Evolutionary conservation across 2,888 invertebrate genomes (phyloP).

Genomic region (Orchesella flavescens): DNA sequence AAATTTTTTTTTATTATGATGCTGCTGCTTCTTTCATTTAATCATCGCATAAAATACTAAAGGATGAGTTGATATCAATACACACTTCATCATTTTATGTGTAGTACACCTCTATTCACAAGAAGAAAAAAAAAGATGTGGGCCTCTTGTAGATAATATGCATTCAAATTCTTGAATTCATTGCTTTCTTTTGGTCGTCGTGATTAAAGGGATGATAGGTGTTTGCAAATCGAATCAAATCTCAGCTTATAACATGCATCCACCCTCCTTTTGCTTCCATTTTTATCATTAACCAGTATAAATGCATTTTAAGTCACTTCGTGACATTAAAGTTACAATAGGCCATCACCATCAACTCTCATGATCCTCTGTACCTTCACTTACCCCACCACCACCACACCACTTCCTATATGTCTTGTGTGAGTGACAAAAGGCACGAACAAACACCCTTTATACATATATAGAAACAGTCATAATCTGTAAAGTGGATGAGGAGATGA

Average conservation of each 20-base stretch:
- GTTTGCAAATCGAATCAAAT: constrained; percentile 51
- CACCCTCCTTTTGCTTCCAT: constrained; percentile 44
- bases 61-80: constrained; percentile 24
- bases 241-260: constrained; percentile 51
- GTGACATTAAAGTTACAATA: constrained; percentile 7
- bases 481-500: constrained; percentile 1
- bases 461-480: constrained; percentile 34
- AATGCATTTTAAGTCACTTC: constrained; percentile 12
- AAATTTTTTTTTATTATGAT: too few relatives aligned
- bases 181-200: constrained; percentile 9
- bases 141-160: constrained; percentile 4
- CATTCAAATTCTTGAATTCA: constrained; percentile 10
- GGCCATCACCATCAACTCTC: too few relatives aligned
- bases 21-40: neutral
- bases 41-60: neutral
- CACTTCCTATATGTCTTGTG: too few relatives aligned
- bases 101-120: too few relatives aligned
- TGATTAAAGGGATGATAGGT: constrained; percentile 54
- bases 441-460: constrained; percentile 29
- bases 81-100: constrained; percentile 8
- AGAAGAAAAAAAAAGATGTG: constrained; percentile 10
- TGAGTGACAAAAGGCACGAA: constrained; percentile 9
- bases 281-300: constrained; percentile 33
- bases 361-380: too few relatives aligned
- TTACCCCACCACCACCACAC: too few relatives aligned